These are phyloP conservation scores for Parnassius glacialis DNA, from an alignment of 2,888 invertebrate genomes.

Conservation along the genomic window DNA sequence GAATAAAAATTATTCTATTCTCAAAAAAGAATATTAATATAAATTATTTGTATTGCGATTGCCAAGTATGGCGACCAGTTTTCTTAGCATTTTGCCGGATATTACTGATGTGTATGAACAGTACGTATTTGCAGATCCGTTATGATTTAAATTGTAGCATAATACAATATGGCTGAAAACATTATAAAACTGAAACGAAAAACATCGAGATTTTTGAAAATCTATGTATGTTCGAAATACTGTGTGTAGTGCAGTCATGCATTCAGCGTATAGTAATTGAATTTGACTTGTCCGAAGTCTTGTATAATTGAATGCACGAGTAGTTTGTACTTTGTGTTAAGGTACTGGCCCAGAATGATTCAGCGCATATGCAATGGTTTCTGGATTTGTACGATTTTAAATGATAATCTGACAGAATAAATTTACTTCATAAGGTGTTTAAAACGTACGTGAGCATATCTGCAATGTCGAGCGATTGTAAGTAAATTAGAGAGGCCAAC, in stretches of 20 bases:
- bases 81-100: no score
- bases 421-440: slow-evolving; percentile 21
- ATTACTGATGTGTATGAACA: no score
- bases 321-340: slow-evolving; percentile 13
- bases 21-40: no score
- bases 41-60: no score
- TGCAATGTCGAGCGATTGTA: slow-evolving; percentile 11
- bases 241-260: slow-evolving; percentile 2
- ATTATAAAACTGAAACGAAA: no score
- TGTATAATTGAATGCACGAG: slow-evolving; percentile 9
- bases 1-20: no score
- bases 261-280: slow-evolving; percentile 18
- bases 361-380: background rate
- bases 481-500: slow-evolving; percentile 12
- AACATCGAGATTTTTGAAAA: no score
- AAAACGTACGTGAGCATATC: slow-evolving; percentile 9
- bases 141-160: no score
- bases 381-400: slow-evolving; percentile 22
- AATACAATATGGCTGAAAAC: no score
- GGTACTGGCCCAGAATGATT: slow-evolving; percentile 18
- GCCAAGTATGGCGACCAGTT: no score
- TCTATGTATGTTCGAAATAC: no score
- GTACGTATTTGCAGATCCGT: no score
- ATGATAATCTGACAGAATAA: slow-evolving; percentile 19
- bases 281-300: slow-evolving; percentile 3